A percentile compares a stretch with the other conserved stretches of the same genome.
Evolutionary conservation across 1,140 invertebrate species (phyloP).

Genomic region (Anastrepha obliqua): DNA sequence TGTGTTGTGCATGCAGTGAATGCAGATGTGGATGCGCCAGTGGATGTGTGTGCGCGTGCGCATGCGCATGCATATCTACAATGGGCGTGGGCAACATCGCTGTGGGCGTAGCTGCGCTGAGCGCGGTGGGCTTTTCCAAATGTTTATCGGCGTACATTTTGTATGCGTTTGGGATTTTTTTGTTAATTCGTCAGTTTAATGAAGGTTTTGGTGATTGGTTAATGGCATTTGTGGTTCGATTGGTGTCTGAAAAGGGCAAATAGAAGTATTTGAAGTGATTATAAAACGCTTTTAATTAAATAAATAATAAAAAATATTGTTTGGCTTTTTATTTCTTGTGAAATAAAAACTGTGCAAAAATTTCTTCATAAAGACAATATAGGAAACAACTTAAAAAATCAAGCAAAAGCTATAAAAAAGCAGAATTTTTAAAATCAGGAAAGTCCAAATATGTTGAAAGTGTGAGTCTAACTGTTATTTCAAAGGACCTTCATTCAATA

Average conservation of each 20-base stretch:
- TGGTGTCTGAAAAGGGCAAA: neutral
- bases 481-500: no score
- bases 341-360: no score
- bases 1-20: constrained; percentile 55
- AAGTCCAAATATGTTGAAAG: no score
- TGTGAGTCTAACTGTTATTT: no score
- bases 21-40: constrained; percentile 66
- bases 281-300: neutral
- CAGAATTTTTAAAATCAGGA: no score
- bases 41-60: constrained; percentile 64
- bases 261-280: neutral
- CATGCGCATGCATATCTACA: constrained; percentile 60
- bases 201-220: neutral
- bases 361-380: no score
- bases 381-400: no score
- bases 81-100: constrained; percentile 40
- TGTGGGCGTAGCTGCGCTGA: constrained; percentile 47
- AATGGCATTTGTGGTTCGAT: neutral
- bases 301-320: no score
- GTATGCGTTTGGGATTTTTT: neutral
- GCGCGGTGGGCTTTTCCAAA: constrained; percentile 53
- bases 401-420: no score
- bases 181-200: neutral
- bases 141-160: constrained; percentile 58
- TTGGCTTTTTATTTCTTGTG: no score